Evolutionary conservation across 2,113 vertebrate genomes (phyloP), one percentile per base, ranked within the genome.

Genomic region (Calidris pugnax): DNA sequence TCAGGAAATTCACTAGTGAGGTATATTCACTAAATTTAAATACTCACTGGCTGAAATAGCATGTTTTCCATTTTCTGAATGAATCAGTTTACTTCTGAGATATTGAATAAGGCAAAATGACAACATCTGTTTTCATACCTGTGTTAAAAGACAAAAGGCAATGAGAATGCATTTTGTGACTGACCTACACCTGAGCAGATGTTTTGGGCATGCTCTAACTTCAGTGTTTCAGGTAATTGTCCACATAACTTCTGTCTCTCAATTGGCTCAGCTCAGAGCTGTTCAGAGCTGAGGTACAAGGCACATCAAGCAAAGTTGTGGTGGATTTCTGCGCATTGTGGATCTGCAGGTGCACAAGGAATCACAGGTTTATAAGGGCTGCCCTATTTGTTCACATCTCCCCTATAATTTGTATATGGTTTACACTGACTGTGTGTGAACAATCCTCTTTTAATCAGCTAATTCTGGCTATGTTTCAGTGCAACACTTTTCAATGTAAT

Each of bases 281-380:
- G 7, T 45, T 85, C 50, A 45, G 63, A 83, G 23, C 12, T 47
- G 14, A 0, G 45, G 0, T 47, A 26, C 0, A 0, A 39, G 63
- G 30, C 21, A 50, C 9, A 50, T 90, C 15, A 63, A 0, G 6
- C 19, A 73, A 75, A 69, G 5, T 9, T 72, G 21, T 15, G 11
- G 32, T 56, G 45, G 41, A 56, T 5, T 72, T 72, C 22, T 83
- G 50, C 6, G 1, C 23, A 14, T 18, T 4, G 2, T 27, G n/a
- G 20, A 64, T 33, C 30, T 51, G 33, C 43, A 76, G 10, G 4
- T 18, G 3, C 43, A 56, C 67, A 64, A 73, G 30, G 23, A 62
- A 60, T 33, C 6, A 3, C 35, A 57, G 27, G 23, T 89, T 63
- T 48, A 3, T 69, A 62, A 57, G n/a, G 18, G 5, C 30, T 82